Percentiles rank a stretch among this genome's conserved stretches.
Conservation (phyloP, 2,797 vertebrate genomes). For the Agapornis canus region DNA sequence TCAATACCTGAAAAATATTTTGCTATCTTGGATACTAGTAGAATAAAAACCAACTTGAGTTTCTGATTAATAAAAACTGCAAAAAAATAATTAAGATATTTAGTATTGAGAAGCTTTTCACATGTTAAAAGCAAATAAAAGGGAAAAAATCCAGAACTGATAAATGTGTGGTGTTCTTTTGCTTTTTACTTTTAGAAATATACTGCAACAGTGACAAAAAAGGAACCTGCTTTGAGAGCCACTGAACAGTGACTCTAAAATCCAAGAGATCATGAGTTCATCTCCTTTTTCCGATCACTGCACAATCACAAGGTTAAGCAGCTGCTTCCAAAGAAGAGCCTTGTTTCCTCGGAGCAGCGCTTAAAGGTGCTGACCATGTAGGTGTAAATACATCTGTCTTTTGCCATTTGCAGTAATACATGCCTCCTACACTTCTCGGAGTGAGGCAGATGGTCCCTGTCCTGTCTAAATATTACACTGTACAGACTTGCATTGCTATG, state of each 20-base stretch:
- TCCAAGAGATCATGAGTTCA: not conserved
- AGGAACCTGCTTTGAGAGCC: not conserved
- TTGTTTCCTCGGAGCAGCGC: constrained; percentile 79
- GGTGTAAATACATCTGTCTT: constrained; percentile 93
- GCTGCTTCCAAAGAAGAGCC: constrained; percentile 80
- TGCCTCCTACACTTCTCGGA: constrained; percentile 73
- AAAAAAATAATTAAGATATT: not conserved
- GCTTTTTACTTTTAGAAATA: not conserved
- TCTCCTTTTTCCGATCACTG: constrained; percentile 50
- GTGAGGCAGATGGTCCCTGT: constrained; percentile 87
- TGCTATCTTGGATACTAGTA: not conserved
- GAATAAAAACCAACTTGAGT: not conserved
- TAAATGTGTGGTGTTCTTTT: not conserved
- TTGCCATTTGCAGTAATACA: constrained; percentile 76
- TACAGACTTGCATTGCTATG: constrained; percentile 69
- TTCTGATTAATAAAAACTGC: not conserved
- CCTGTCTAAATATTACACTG: constrained; percentile 79
- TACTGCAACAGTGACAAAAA: not conserved
- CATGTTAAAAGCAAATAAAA: not conserved
- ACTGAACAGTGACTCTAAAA: not conserved
- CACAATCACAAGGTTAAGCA: constrained; percentile 78
- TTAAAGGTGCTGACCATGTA: constrained; percentile 88
- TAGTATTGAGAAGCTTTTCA: not conserved
- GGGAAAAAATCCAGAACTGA: not conserved
- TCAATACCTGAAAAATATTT: constrained; percentile 31